Base-by-base conservation (phyloP, 2,888 invertebrate species). In the Morpho deidamia region DNA sequence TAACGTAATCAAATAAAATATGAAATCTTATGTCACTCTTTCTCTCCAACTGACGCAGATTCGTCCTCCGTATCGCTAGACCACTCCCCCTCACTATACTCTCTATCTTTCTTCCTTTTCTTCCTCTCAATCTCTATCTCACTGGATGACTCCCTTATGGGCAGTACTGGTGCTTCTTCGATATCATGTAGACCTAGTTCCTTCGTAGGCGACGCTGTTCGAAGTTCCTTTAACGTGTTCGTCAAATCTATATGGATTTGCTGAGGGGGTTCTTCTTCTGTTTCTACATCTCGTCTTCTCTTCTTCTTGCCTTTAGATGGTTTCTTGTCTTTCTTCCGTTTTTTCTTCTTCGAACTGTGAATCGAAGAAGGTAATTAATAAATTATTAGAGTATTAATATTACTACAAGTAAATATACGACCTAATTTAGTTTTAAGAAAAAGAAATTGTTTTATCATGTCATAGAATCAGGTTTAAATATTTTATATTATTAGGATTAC, bases 1-100 rank as follows among this genome's bases (percentile, higher is more conserved):
- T n/a, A 8, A 41, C 11, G 8, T 41, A 41, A 12, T 40, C 11
- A 12, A 7, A 23, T 1, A 38, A 46, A 23, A n/a, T 43, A 23
- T 32, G 23, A 43, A 10, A 11, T 43, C 14, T n/a, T 10, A 37
- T 11, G n/a, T 49, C 11, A 49, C n/a, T 50, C 43, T 38, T 50
- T 45, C n/a, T 52, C 49, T 0, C 11, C 62, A 39, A 70, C 68
- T 1, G 78, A 69, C 8, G 59, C 66, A 0, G 86, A 86, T 52
- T 82, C 81, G 0, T 64, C 76, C 39, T 78, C 80, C 44, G 78
- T 85, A 50, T 88, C 86, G 57, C 83, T 86, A 1, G 87, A 87
- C 88, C 88, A 88, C 73, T 89, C 89, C 8, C 89, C 89, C 56
- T 89, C 89, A 44, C 88, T 88, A 55, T 88, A 87, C 59, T 83